phyloP scores from a whole-genome alignment of 2,888 invertebrate genomes.

The Salticus scenicus region DNA sequence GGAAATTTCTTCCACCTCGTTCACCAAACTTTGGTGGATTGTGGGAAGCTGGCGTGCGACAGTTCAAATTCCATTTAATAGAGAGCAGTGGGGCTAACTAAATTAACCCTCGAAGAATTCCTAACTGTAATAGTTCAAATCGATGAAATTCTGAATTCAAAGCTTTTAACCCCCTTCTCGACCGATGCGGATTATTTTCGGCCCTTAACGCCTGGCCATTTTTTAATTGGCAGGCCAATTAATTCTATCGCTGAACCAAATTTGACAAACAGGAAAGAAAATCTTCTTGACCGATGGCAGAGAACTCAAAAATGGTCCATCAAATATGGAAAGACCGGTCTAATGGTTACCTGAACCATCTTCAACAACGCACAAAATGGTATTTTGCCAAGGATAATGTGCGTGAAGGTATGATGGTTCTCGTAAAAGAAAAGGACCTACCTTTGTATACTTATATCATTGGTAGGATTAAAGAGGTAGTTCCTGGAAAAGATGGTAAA shows the following conservation, averaged over 20 bases:
- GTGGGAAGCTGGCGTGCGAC: constrained; percentile 70
- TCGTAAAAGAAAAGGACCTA: constrained; percentile 21
- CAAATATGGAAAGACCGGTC: not conserved
- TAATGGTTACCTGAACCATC: not conserved
- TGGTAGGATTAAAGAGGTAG: not conserved
- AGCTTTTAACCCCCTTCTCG: not conserved
- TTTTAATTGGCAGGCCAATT: not conserved
- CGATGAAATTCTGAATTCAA: not conserved
- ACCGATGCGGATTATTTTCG: not conserved
- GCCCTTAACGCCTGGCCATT: not conserved
- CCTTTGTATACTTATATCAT: not conserved
- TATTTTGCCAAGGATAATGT: constrained; percentile 3
- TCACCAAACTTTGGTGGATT: constrained; percentile 69
- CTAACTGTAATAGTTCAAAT: not conserved
- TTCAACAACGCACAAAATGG: not conserved
- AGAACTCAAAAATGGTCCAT: not conserved
- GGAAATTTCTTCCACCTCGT: constrained; percentile 68
- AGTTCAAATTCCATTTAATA: constrained; percentile 66
- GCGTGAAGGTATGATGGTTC: not conserved
- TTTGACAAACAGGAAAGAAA: not conserved
- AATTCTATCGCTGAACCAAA: not conserved
- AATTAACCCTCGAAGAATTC: not conserved
- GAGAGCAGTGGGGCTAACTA: constrained; percentile 32
- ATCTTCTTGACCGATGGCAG: not conserved
- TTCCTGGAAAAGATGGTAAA: too few relatives aligned